Percentiles rank a stretch among this genome's conserved stretches.
Evolutionary conservation across 2,888 invertebrate genomes (phyloP).

Genomic region (Nineta flava): DNA sequence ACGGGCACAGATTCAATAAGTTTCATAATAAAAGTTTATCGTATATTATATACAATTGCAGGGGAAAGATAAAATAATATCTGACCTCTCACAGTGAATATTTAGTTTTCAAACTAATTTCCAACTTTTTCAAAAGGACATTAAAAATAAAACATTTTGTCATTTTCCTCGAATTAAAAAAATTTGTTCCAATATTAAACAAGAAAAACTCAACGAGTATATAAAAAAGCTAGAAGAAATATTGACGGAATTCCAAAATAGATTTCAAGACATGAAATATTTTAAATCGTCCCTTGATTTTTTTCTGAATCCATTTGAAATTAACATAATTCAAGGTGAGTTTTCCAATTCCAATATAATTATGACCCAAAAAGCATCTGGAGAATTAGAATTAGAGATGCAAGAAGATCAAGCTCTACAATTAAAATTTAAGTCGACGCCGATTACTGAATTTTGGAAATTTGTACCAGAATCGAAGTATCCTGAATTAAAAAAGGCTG

Average conservation of each 20-base stretch:
- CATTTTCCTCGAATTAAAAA: conserved; percentile 11
- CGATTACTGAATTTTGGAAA: conserved; percentile 13
- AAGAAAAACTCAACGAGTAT: conserved; percentile 12
- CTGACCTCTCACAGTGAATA: background rate
- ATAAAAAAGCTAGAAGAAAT: conserved; percentile 12
- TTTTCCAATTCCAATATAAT: conserved; percentile 14
- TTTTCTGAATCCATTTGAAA: conserved; percentile 11
- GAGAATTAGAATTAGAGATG: conserved; percentile 16
- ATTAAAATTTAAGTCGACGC: conserved; percentile 10
- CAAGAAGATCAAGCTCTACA: conserved; percentile 12
- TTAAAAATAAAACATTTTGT: conserved; percentile 9
- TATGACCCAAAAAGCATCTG: conserved; percentile 14
- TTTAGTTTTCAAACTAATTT: background rate
- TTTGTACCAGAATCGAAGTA: conserved; percentile 13
- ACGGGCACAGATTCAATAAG: too few relatives aligned
- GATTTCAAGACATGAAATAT: conserved; percentile 10
- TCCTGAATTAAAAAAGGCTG: conserved; percentile 13
- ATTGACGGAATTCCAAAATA: conserved; percentile 9
- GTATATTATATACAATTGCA: conserved; percentile 12
- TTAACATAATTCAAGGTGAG: conserved; percentile 13
- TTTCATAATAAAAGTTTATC: too few relatives aligned
- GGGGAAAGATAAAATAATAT: conserved; percentile 11
- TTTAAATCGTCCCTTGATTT: conserved; percentile 10
- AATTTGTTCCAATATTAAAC: conserved; percentile 9
- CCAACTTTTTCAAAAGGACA: conserved; percentile 5